These are phyloP conservation scores for Syritta pipiens DNA, from an alignment of 2,888 invertebrate species.

Conservation along the genomic window DNA sequence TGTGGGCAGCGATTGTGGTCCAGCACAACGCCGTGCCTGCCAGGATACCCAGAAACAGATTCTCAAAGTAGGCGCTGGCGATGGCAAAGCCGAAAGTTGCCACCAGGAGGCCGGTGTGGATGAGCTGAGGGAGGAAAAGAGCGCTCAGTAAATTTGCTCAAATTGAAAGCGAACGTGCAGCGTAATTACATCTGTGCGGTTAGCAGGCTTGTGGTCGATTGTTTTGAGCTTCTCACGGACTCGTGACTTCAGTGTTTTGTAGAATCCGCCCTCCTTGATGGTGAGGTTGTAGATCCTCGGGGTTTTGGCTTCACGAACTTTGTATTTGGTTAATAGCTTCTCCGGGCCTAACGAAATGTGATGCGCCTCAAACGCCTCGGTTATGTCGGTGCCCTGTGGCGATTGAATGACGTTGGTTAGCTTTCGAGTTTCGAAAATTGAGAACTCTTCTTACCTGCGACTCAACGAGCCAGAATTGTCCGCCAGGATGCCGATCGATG, in stretches of 20 bases:
- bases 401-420: background rate
- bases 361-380: constrained; percentile 88
- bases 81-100: constrained; percentile 77
- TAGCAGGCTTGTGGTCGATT: constrained; percentile 79
- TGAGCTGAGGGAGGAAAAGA: constrained; percentile 71
- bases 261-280: constrained; percentile 87
- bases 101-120: constrained; percentile 78
- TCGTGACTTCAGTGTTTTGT: constrained; percentile 84
- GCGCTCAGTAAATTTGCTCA: no score
- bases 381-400: constrained; percentile 86
- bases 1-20: constrained; percentile 84
- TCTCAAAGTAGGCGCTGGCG: constrained; percentile 76
- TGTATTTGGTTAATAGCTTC: constrained; percentile 84
- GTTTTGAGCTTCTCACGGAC: constrained; percentile 82
- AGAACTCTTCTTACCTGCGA: constrained; percentile 81
- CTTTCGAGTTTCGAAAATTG: background rate
- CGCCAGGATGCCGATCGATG: constrained; percentile 90
- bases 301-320: constrained; percentile 82
- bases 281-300: constrained; percentile 87
- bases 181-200: constrained; percentile 77
- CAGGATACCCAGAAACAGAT: constrained; percentile 75
- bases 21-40: constrained; percentile 82
- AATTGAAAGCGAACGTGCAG: constrained; percentile 57
- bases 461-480: constrained; percentile 86
- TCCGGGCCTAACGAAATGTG: constrained; percentile 83